Percentiles rank a stretch among this genome's conserved stretches.
Conservation (phyloP, 2,113 vertebrate genomes). For the Nansenia antarctica region DNA sequence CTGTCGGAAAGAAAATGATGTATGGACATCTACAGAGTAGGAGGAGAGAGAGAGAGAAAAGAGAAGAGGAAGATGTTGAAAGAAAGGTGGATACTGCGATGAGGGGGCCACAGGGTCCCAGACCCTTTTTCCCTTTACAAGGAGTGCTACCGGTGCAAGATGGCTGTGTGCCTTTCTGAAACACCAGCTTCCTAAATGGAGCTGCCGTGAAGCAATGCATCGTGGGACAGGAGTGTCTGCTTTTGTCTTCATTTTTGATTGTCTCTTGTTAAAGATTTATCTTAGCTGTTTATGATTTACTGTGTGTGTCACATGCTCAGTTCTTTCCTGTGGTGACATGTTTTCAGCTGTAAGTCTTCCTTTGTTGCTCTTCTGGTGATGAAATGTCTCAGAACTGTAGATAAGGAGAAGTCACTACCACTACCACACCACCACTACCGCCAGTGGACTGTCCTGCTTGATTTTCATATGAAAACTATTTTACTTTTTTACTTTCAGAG, state of each 20-base stretch:
- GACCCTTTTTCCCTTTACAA: slow-evolving; percentile 72
- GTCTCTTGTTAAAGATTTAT: slow-evolving; percentile 65
- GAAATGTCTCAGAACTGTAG: slow-evolving; percentile 67
- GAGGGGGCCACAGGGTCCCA: slow-evolving; percentile 54
- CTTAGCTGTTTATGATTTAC: slow-evolving; percentile 68
- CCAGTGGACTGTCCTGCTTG: slow-evolving; percentile 56
- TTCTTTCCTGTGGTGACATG: slow-evolving; percentile 64
- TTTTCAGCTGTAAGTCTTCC: slow-evolving; percentile 77
- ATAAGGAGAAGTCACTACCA: slow-evolving; percentile 67
- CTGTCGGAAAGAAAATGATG: slow-evolving; percentile 73
- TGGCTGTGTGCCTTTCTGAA: slow-evolving; percentile 83
- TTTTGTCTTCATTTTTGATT: slow-evolving; percentile 71
- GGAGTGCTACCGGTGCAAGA: slow-evolving; percentile 77
- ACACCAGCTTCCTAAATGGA: slow-evolving; percentile 75
- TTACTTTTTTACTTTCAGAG: slow-evolving; percentile 63
- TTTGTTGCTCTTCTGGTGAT: slow-evolving; percentile 74
- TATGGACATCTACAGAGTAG: slow-evolving; percentile 49
- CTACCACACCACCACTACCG: slow-evolving; percentile 28
- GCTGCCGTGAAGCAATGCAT: slow-evolving; percentile 81
- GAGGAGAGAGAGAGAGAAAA: slow-evolving; percentile 34
- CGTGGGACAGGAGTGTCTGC: slow-evolving; percentile 73
- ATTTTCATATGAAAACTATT: slow-evolving; percentile 58
- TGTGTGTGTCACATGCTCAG: slow-evolving; percentile 55
- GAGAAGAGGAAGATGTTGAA: slow-evolving; percentile 24
- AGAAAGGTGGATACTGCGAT: slow-evolving; percentile 57